Conservation (phyloP, 2,113 vertebrate genomes). For the Neolamprologus tretocephalus region DNA sequence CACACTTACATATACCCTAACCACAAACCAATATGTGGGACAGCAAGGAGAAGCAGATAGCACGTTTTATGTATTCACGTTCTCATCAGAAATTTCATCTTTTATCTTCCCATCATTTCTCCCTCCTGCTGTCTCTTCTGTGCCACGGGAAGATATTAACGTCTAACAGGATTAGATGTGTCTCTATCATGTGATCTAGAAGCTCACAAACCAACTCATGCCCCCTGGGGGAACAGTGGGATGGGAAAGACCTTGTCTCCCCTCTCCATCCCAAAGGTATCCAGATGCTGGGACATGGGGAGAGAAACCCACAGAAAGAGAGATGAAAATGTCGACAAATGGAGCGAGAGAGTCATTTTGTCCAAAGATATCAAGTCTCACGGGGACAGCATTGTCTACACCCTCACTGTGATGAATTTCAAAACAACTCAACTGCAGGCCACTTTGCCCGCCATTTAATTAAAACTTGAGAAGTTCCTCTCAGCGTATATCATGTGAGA, state of each 20-base stretch:
- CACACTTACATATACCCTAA: constrained; percentile 10
- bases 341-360: constrained; percentile 52
- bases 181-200: constrained; percentile 64
- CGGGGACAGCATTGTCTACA: constrained; percentile 19
- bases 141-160: constrained; percentile 45
- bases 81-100: not conserved
- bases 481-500: constrained; percentile 10
- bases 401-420: constrained; percentile 7
- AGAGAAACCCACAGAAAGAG: constrained; percentile 19
- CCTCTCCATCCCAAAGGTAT: constrained; percentile 51
- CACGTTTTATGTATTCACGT: not conserved
- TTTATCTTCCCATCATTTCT: constrained; percentile 36
- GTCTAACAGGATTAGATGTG: constrained; percentile 66
- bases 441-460: constrained; percentile 23
- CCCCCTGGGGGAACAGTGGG: constrained; percentile 44
- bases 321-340: constrained; percentile 37
- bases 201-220: constrained; percentile 53
- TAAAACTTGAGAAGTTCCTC: constrained; percentile 35
- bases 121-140: constrained; percentile 35
- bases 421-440: constrained; percentile 20
- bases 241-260: constrained; percentile 30
- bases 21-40: constrained; percentile 23
- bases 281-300: constrained; percentile 41
- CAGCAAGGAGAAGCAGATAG: not conserved
- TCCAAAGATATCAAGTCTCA: constrained; percentile 55